Evolutionary conservation across 2,797 vertebrate species (phyloP), one percentile per base, ranked within the genome.

Genomic region (Cheirogaleus major): DNA sequence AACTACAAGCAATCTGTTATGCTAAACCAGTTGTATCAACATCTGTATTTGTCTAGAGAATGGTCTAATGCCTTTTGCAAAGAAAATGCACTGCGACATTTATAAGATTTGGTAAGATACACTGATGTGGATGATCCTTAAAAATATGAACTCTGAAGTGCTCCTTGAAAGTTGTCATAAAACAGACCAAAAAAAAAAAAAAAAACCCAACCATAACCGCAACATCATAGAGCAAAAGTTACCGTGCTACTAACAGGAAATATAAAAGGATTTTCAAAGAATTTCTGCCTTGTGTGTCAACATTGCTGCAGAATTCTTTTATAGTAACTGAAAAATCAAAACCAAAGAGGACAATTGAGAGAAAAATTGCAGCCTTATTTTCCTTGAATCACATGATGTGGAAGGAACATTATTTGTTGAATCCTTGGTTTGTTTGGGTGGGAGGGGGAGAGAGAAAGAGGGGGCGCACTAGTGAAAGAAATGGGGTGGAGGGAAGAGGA

Each of bases 341-440:
- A 90, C 98, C 97, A 98, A 98, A 99, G 98, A 99, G 98, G 98
- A 98, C 98, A 98, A 98, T 98, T 98, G 98, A 98, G 96, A 98
- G 96, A 98, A 98, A 98, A 98, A 98, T 98, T 98, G 98, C 97
- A 98, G 98, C 97, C 98, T 98, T 99, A 98, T 99, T 99, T 98
- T 98, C 97, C 97, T 97, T 38, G 41, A 98, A 98, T 99, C 98
- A 99, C 98, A 98, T 99, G 98, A 98, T 97, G 97, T 97, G 95
- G 97, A 97, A 97, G 95, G 97, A 98, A 98, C 98, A 98, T 99
- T 99, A 99, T 98, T 99, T 98, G 98, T 98, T 98, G 98, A 98
- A 99, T 98, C 96, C 98, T 95, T 97, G 95, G 97, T 97, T 98
- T 98, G 97, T 98, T 98, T 97, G 96, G 94, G 93, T 96, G 96